These are phyloP conservation scores for Aproaerema taeniolella DNA, from an alignment of 2,888 invertebrate genomes.

Conservation along the genomic window DNA sequence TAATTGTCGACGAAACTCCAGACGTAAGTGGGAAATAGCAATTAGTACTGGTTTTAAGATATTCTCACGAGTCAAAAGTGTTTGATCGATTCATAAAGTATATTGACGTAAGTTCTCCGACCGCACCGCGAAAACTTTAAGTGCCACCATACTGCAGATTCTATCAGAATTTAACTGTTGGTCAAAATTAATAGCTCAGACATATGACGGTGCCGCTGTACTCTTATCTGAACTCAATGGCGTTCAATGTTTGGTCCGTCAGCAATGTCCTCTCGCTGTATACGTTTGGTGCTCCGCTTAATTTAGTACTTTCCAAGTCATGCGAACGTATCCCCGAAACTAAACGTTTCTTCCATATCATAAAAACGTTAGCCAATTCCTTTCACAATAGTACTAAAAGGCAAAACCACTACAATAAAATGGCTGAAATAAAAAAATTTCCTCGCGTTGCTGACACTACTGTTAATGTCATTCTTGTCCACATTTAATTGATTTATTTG, in stretches of 20 bases:
- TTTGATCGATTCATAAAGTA: constrained; percentile 31
- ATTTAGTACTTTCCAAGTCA: constrained; percentile 22
- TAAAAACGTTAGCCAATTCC: constrained; percentile 28
- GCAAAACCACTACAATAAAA: constrained; percentile 11
- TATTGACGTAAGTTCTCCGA: constrained; percentile 30
- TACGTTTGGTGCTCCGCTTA: constrained; percentile 27
- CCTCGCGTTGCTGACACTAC: constrained; percentile 12
- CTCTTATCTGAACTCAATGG: constrained; percentile 27
- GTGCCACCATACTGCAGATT: constrained; percentile 9
- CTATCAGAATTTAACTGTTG: constrained; percentile 23
- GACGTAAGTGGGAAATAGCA: constrained; percentile 27
- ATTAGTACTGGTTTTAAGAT: constrained; percentile 29
- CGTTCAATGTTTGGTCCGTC: constrained; percentile 29
- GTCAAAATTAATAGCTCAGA: constrained; percentile 32
- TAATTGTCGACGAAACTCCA: constrained; percentile 31
- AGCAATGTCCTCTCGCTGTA: constrained; percentile 21
- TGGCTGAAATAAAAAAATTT: constrained; percentile 4
- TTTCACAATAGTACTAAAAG: constrained; percentile 27
- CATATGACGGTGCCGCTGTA: constrained; percentile 32
- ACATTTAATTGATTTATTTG: constrained; percentile 9
- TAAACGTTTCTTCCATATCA: constrained; percentile 23
- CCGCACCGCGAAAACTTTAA: constrained; percentile 24
- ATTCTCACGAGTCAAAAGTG: constrained; percentile 23
- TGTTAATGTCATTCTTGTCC: constrained; percentile 12
- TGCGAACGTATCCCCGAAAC: constrained; percentile 25